Evolutionary conservation across 1,140 invertebrate genomes (phyloP).

Genomic region (Drosophila dunni): DNA sequence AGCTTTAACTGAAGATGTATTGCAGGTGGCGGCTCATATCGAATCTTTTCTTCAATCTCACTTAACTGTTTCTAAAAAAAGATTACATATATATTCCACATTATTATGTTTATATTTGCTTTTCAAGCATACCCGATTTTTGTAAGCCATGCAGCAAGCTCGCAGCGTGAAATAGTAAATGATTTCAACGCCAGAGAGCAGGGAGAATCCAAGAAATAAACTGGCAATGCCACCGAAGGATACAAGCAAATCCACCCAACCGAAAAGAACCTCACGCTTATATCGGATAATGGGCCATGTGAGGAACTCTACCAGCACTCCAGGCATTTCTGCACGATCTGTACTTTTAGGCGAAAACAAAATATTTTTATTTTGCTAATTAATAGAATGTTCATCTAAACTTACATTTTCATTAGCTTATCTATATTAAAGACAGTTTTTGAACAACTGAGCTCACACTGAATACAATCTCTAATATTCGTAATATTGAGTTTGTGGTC

Average conservation of each 20-base stretch:
- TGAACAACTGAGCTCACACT: conserved; percentile 89
- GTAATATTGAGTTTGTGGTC: conserved; percentile 86
- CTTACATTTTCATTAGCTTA: conserved; percentile 87
- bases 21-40: conserved; percentile 65
- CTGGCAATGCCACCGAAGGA: conserved; percentile 88
- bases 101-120: background rate
- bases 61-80: conserved; percentile 71
- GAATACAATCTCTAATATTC: conserved; percentile 86
- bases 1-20: conserved; percentile 70
- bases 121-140: conserved; percentile 65
- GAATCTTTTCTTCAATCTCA: conserved; percentile 76
- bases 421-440: conserved; percentile 91
- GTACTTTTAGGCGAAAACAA: conserved; percentile 21
- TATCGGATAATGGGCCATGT: conserved; percentile 91
- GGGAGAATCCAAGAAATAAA: conserved; percentile 90
- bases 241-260: conserved; percentile 91
- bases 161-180: conserved; percentile 90
- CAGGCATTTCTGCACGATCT: conserved; percentile 58
- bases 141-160: conserved; percentile 87
- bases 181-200: conserved; percentile 90
- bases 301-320: conserved; percentile 86
- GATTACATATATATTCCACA: background rate
- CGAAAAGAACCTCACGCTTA: conserved; percentile 90
- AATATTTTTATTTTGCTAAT: background rate
- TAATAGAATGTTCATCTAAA: background rate